Evolutionary conservation across 2,797 vertebrate species (phyloP).

Genomic region (Erithacus rubecula): DNA sequence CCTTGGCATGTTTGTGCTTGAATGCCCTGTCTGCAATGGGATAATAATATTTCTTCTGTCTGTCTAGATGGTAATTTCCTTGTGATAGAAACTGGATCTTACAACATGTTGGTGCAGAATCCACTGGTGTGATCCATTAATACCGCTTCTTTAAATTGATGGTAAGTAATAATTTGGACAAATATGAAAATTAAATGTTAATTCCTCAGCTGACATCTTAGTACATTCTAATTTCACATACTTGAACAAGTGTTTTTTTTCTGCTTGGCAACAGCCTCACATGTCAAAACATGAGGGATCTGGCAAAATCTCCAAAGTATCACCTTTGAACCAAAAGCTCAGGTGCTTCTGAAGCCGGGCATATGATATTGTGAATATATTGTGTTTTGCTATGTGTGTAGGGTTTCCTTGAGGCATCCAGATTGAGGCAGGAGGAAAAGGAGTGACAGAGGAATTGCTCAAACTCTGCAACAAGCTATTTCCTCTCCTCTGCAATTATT

Average conservation of each 20-base stretch:
- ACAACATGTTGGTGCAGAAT: background rate
- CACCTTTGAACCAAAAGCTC: background rate
- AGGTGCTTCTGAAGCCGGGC: background rate
- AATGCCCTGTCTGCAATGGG: background rate
- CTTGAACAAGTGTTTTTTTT: background rate
- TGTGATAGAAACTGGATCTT: background rate
- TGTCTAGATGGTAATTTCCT: background rate
- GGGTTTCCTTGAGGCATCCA: background rate
- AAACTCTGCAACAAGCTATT: background rate
- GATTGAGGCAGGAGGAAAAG: background rate
- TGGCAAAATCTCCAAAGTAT: background rate
- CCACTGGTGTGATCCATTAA: background rate
- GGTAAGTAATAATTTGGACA: background rate
- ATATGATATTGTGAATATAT: background rate
- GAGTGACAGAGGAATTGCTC: background rate
- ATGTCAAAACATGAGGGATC: background rate
- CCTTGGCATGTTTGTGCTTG: background rate
- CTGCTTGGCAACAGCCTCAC: background rate
- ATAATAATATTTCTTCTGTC: constrained; percentile 26
- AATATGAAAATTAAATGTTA: background rate
- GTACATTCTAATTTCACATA: background rate
- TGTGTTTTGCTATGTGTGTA: rapidly evolving
- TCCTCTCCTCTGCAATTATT: background rate
- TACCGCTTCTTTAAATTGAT: background rate
- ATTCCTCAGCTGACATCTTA: background rate